Evolutionary conservation across 2,113 vertebrate species (phyloP), one percentile per base, ranked within the genome.

Genomic region (Prunella fulvescens): DNA sequence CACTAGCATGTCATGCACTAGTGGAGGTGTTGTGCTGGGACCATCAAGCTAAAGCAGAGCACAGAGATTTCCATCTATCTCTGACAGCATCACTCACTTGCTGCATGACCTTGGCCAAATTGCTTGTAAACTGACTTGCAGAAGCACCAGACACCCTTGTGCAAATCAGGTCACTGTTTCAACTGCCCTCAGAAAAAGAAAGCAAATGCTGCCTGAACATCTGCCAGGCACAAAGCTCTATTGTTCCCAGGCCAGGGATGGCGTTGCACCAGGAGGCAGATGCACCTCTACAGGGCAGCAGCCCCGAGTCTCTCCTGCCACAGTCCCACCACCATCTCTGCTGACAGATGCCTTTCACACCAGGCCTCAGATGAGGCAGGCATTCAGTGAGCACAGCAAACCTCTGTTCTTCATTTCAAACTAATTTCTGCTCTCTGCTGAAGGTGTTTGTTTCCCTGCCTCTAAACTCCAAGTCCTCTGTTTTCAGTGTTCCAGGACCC

Each of bases 181-280:
- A 91, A 20, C 88, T 16, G 67, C 37, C 37, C 47, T 22, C 47
- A 24, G 73, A 60, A 90, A 73, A 71, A 95, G 39, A 79, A 72
- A 96, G 51, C 35, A 80, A 92, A 71, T 5, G 3, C 64, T 31
- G 74, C 60, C 67, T 12, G 1, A 81, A 92, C 90, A 94, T 87
- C 95, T 94, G 90, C 33, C 60, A 80, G 64, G 64, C 66, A 95
- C 81, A 88, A 83, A 90, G 92, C 82, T 54, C 81, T 31, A 57
- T 95, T 86, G 90, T 97, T 78, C 29, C 66, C 69, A 54, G 29
- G 67, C 78, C 3, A 4, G 54, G 0, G 1, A 7, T 33, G 28
- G 71, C 9, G 1, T 81, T 2, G 3, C 45, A 18, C 8, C 3
- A 1, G 26, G 54, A 79, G 37, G 65, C 92, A 95, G 91, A 76